Conservation (phyloP, 1,140 invertebrate species). For the Globodera ellingtonae region DNA sequence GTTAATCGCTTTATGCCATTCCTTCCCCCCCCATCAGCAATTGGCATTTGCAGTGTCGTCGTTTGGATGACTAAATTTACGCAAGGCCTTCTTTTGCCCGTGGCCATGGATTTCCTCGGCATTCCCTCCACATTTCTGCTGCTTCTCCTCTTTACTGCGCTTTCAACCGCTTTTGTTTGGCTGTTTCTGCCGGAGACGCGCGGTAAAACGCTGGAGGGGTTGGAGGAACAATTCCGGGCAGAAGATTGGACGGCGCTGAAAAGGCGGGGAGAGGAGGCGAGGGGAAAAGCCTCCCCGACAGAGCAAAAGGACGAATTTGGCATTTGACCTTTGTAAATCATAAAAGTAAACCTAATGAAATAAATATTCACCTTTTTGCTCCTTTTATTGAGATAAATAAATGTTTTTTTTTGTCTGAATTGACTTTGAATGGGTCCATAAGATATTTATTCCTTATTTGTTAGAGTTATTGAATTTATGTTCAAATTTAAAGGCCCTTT, state of each 20-base stretch:
- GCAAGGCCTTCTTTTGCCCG: constrained; percentile 13
- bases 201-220: constrained; percentile 17
- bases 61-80: constrained; percentile 27
- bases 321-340: too few relatives aligned
- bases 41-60: constrained; percentile 13
- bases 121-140: constrained; percentile 22
- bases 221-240: constrained; percentile 15
- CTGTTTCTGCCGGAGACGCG: constrained; percentile 23
- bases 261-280: background rate
- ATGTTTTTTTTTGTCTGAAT: background rate
- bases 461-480: too few relatives aligned
- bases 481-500: too few relatives aligned
- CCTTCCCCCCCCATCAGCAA: background rate
- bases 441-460: too few relatives aligned
- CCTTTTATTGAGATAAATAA: background rate
- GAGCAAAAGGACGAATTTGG: background rate
- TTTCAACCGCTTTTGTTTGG: constrained; percentile 23
- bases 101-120: constrained; percentile 17
- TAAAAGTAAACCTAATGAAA: background rate
- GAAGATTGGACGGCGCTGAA: constrained; percentile 21
- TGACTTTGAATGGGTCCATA: too few relatives aligned
- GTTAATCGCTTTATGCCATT: background rate
- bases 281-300: background rate
- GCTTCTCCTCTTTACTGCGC: constrained; percentile 7
- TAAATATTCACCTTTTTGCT: background rate